phyloP scores from a whole-genome alignment of 2,797 vertebrate species.

The Lophius americanus region DNA sequence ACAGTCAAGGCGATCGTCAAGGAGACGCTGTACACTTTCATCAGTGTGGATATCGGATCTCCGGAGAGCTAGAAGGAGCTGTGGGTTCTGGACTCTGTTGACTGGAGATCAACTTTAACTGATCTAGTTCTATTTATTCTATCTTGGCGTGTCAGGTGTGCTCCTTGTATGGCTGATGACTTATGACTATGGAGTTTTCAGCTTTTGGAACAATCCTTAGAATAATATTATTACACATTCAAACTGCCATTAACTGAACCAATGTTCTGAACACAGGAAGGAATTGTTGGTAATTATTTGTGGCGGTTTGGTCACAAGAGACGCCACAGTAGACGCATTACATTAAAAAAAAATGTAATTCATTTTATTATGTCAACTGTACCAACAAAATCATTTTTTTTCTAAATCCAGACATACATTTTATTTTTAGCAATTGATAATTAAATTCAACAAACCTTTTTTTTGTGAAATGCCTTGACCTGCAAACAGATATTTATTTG shows the following conservation, averaged over 20 bases:
- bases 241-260: background rate
- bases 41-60: slow-evolving; percentile 70
- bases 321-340: background rate
- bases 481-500: too few species aligned
- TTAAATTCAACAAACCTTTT: too few species aligned
- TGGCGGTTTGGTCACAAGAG: background rate
- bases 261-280: background rate
- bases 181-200: background rate
- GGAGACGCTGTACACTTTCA: slow-evolving; percentile 86
- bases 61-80: slow-evolving; percentile 24
- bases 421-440: too few species aligned
- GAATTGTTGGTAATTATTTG: background rate
- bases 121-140: background rate
- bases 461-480: too few species aligned
- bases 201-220: background rate
- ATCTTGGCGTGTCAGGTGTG: background rate
- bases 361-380: too few species aligned
- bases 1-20: slow-evolving; percentile 82
- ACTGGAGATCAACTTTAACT: background rate
- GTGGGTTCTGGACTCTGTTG: background rate
- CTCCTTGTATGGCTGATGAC: background rate
- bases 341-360: too few species aligned
- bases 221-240: background rate
- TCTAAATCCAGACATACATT: too few species aligned
- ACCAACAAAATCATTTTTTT: too few species aligned